Conservation (phyloP, 2,888 invertebrate genomes). For the Himalopsyche tibetana region DNA sequence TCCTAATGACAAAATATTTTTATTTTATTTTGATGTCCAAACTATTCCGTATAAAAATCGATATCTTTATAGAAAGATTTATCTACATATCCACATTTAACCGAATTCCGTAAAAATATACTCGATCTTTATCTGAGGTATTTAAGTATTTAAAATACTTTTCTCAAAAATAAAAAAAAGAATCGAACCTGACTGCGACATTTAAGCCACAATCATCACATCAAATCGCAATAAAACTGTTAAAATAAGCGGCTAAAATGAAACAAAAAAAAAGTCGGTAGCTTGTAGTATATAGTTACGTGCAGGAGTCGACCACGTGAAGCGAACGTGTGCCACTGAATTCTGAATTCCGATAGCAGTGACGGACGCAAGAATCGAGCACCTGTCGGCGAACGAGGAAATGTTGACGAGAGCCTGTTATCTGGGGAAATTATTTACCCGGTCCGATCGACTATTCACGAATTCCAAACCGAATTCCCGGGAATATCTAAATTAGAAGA, state of each 20-base stretch:
- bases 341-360: conserved; percentile 17
- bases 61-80: conserved; percentile 19
- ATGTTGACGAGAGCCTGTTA: conserved; percentile 36
- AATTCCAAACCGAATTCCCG: conserved; percentile 61
- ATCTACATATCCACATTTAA: background rate
- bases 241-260: conserved; percentile 4
- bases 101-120: conserved; percentile 17
- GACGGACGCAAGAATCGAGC: conserved; percentile 43
- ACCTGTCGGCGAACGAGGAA: conserved; percentile 51
- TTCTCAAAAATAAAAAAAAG: background rate
- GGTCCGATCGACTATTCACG: conserved; percentile 53
- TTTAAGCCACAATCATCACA: conserved; percentile 10
- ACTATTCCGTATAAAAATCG: background rate
- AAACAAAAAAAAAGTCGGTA: conserved; percentile 27
- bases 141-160: conserved; percentile 4
- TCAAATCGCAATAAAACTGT: conserved; percentile 34
- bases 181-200: conserved; percentile 10
- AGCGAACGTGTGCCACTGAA: conserved; percentile 60
- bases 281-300: background rate
- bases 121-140: conserved; percentile 12
- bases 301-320: conserved; percentile 50
- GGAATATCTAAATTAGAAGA: conserved; percentile 65
- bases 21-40: background rate
- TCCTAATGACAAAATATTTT: background rate
- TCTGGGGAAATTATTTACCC: conserved; percentile 52